A percentile compares a stretch with the other conserved stretches of the same genome.
phyloP scores from a whole-genome alignment of 2,888 invertebrate species.

The Notodonta ziczac region DNA sequence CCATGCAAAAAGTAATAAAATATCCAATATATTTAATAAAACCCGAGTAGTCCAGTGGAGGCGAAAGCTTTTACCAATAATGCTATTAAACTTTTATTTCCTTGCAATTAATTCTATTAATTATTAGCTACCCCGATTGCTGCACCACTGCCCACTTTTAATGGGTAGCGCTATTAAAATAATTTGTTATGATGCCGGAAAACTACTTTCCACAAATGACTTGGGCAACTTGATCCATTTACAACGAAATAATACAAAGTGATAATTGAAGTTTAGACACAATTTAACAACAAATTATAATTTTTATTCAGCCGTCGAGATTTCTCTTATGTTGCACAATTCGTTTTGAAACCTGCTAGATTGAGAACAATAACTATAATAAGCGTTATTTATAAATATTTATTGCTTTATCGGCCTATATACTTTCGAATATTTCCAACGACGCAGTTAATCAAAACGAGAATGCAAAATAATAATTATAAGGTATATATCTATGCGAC shows the following conservation, averaged over 20 bases:
- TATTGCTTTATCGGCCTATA: neutral
- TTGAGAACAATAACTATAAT: conserved; percentile 1
- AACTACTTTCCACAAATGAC: neutral
- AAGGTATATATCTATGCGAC: too few relatives aligned
- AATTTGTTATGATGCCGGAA: neutral
- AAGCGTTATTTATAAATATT: neutral
- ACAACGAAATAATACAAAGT: neutral
- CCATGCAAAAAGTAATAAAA: too few relatives aligned
- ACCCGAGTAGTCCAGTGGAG: too few relatives aligned
- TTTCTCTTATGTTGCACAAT: neutral
- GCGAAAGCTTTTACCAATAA: too few relatives aligned
- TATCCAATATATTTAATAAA: too few relatives aligned
- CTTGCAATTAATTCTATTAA: too few relatives aligned
- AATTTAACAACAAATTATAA: conserved; percentile 1
- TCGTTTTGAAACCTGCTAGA: neutral
- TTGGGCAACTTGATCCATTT: neutral
- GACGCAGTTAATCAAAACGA: neutral
- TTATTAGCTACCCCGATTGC: neutral
- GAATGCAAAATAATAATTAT: neutral
- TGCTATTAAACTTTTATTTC: too few relatives aligned
- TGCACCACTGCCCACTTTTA: neutral
- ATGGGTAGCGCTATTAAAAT: neutral
- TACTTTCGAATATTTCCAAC: neutral
- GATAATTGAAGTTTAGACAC: neutral
- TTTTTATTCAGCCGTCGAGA: neutral